A percentile compares a stretch with the other conserved stretches of the same genome.
These are phyloP conservation scores for Bucco capensis DNA, from an alignment of 2,113 vertebrate genomes.

Conservation along the genomic window DNA sequence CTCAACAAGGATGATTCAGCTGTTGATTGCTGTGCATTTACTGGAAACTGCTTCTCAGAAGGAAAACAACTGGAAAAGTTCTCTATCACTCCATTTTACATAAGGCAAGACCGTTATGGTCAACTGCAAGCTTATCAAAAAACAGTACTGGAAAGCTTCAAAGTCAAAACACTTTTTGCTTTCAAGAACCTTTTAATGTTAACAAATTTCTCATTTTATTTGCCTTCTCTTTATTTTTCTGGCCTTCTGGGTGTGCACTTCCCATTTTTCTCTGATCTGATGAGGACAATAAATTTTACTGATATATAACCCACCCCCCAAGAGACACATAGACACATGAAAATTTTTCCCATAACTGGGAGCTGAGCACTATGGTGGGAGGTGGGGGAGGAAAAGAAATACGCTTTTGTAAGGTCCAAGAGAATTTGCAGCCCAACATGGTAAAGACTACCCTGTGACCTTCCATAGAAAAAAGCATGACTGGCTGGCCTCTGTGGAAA, in stretches of 20 bases:
- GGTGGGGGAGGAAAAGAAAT: not conserved
- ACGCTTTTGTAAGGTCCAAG: not conserved
- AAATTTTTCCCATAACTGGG: not conserved
- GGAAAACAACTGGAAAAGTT: constrained; percentile 30
- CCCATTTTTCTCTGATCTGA: not conserved
- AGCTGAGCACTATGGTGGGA: not conserved
- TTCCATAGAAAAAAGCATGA: not conserved
- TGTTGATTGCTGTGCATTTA: constrained; percentile 58
- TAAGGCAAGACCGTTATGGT: not conserved
- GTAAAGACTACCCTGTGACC: not conserved
- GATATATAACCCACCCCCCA: not conserved
- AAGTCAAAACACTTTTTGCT: not conserved
- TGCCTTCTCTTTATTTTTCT: not conserved
- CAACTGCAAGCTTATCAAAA: not conserved
- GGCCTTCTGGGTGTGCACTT: not conserved
- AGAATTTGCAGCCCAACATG: not conserved
- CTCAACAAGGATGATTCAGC: constrained; percentile 60
- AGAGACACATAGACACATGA: not conserved
- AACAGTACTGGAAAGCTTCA: not conserved
- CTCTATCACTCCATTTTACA: not conserved
- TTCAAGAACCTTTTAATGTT: not conserved
- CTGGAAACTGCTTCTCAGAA: constrained; percentile 28
- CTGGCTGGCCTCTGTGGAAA: not conserved
- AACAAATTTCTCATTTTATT: not conserved
- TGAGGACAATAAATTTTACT: not conserved